Base-by-base conservation (phyloP, 2,113 vertebrate genomes). In the Tamias sibiricus region DNA sequence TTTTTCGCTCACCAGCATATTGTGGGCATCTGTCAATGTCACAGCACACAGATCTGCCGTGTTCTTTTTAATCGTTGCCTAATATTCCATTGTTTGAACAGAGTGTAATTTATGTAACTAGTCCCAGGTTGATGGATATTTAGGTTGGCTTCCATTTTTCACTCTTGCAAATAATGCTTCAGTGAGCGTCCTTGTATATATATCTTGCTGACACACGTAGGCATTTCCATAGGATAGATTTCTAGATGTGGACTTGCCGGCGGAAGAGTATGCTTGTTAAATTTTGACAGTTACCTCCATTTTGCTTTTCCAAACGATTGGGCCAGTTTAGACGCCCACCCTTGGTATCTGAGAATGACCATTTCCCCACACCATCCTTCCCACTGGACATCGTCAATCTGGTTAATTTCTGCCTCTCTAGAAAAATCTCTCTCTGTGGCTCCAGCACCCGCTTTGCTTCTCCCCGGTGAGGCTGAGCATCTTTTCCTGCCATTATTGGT, bases 61-160 rank as follows among this genome's bases (percentile, higher is more conserved):
- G 54, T 71, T 91, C 96, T 42, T 96, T 95, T 85, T 91, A 68
- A 95, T 94, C 2, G n/a, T 16, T 66, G 72, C 54, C 93, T 97
- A 94, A 85, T 94, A 91, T 68, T 95, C 97, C 91, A 42, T 64
- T 77, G 76, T 90, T 85, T 68, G 85, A 64, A 62, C 4, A 0
- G 6, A 10, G 81, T 2, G 5, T 81, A 75, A 81, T 95, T 83
- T 90, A 84, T 90, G 90, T 90, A 85, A 35, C 76, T 37, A 22
- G 75, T 77, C 95, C 80, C 30, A 3, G 11, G 32, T 37, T 88
- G 97, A 94, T 82, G 62, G 93, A 64, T 95, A 54, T 47, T 82
- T 71, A 76, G 66, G 77, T 30, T 95, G 74, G 35, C 82, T 91
- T 66, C 85, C 37, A 44, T 83, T 82, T 94, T 95, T 94, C 93